Evolutionary conservation across 2,113 vertebrate species (phyloP).

Genomic region (Alethe castanea): DNA sequence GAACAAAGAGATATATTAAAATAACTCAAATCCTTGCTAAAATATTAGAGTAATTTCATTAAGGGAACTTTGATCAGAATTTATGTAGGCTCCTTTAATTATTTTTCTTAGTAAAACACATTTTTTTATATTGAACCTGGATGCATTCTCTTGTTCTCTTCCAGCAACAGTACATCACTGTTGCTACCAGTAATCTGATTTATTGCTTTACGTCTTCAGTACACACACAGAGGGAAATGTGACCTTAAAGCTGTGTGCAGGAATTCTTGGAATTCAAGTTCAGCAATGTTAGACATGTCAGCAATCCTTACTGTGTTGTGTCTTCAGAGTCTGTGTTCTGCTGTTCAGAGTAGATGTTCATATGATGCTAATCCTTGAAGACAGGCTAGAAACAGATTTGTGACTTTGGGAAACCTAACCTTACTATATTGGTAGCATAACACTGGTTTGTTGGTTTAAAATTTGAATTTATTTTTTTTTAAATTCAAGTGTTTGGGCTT

Average conservation of each 20-base stretch:
- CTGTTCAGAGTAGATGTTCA: neutral
- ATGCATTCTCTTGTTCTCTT: neutral
- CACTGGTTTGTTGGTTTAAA: neutral
- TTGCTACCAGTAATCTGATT: neutral
- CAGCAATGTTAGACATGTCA: neutral
- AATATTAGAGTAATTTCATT: neutral
- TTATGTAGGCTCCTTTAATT: neutral
- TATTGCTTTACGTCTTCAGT: neutral
- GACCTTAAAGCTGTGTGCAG: neutral
- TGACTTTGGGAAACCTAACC: neutral
- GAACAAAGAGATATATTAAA: neutral
- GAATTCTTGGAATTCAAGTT: neutral
- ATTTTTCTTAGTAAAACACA: neutral
- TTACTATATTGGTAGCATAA: fast-evolving
- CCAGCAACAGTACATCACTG: neutral
- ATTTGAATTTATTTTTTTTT: neutral
- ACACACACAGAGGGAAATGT: neutral
- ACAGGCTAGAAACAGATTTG: neutral
- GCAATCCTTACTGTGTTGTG: neutral
- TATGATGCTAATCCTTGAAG: neutral
- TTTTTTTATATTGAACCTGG: neutral
- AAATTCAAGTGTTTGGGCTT: neutral
- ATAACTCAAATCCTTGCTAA: neutral
- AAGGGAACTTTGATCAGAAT: neutral
- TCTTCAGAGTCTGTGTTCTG: neutral